phyloP scores from a whole-genome alignment of 2,888 invertebrate genomes.

The Microctonus hyperodae region DNA sequence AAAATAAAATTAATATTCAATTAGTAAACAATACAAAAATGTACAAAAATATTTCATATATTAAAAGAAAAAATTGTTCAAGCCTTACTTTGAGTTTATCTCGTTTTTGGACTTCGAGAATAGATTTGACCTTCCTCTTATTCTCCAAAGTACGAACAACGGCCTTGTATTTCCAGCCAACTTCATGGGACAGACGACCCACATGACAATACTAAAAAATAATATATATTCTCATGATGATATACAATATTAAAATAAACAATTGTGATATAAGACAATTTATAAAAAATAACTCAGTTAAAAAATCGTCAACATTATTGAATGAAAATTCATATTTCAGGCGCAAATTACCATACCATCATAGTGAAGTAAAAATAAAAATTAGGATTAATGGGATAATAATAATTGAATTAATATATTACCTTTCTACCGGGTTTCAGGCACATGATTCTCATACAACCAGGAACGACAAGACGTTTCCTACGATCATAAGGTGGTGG shows the following conservation, averaged over 20 bases:
- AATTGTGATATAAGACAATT: neutral
- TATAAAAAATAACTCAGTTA: constrained; percentile 49
- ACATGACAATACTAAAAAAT: constrained; percentile 87
- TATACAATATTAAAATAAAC: constrained; percentile 22
- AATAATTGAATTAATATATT: constrained; percentile 42
- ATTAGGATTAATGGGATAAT: neutral
- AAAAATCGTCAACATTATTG: constrained; percentile 50
- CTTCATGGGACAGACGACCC: constrained; percentile 96
- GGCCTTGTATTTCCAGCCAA: constrained; percentile 99
- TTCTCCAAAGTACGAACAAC: constrained; percentile 95
- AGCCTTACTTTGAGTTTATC: constrained; percentile 77
- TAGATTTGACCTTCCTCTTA: constrained; percentile 90
- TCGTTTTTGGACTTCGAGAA: constrained; percentile 78
- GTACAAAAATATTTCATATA: neutral
- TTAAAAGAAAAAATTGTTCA: neutral
- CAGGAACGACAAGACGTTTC: constrained; percentile 94
- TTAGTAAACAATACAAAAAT: neutral
- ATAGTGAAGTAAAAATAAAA: constrained; percentile 41
- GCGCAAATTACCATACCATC: constrained; percentile 70
- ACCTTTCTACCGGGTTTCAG: constrained; percentile 96
- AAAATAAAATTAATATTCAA: constrained; percentile 45
- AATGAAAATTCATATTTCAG: constrained; percentile 62
- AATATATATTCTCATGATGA: constrained; percentile 21
- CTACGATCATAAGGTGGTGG: constrained; percentile 97
- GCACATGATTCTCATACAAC: constrained; percentile 92